Evolutionary conservation across 2,888 invertebrate genomes (phyloP), one percentile per base, ranked within the genome.

Genomic region (Lobophora halterata): DNA sequence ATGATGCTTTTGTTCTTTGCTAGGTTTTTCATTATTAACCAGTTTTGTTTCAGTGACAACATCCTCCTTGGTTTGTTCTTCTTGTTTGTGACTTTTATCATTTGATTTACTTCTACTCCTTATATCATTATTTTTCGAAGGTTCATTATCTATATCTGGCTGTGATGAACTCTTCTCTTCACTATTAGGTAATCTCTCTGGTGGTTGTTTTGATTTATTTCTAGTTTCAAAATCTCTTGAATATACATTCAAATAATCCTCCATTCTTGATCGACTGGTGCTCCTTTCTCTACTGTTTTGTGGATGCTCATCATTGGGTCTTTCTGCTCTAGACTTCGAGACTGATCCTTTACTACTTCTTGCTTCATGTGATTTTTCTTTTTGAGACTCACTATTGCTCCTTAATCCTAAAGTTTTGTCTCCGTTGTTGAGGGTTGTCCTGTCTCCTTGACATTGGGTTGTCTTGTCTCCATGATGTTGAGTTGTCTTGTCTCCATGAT

Each of bases 201-300:
- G n/a, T n/a, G n/a, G n/a, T n/a, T n/a, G n/a, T n/a, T n/a, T n/a
- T n/a, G n/a, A n/a, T n/a, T n/a, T n/a, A n/a, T n/a, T n/a, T n/a
- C n/a, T n/a, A n/a, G n/a, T n/a, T n/a, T n/a, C n/a, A n/a, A n/a
- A n/a, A n/a, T n/a, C n/a, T n/a, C n/a, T n/a, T n/a, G n/a, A n/a
- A n/a, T n/a, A n/a, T n/a, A n/a, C n/a, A n/a, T n/a, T n/a, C n/a
- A n/a, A n/a, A n/a, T n/a, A n/a, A n/a, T n/a, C n/a, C n/a, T 57
- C 73, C 66, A 55, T 70, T 52, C 46, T 71, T 73, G 50, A 68
- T 62, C 52, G 66, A 7, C 17, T 17, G 5, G 17, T 6, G n/a
- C 2, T 3, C n/a, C n/a, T 17, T 5, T 2, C 5, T 17, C 17
- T 17, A 2, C n/a, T 5, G n/a, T 5, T 5, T 2, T 17, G 17